phyloP scores from a whole-genome alignment of 2,888 invertebrate species.

The Agrotis segetum region DNA sequence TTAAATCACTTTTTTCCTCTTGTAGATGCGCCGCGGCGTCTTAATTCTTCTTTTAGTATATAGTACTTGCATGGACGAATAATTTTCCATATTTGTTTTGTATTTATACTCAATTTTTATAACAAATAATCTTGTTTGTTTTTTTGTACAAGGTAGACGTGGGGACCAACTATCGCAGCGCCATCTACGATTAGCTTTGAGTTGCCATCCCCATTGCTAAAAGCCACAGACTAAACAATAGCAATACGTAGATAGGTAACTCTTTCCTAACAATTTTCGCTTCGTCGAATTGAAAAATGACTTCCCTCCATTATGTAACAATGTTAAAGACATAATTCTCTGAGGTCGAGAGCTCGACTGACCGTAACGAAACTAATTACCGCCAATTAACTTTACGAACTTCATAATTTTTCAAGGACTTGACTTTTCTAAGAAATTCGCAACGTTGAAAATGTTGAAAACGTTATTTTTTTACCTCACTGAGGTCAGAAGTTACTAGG shows the following conservation, averaged over 20 bases:
- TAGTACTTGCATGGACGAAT: too few species aligned
- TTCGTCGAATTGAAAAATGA: constrained; percentile 2
- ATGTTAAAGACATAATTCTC: constrained; percentile 26
- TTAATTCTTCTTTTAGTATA: too few species aligned
- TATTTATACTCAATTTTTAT: too few species aligned
- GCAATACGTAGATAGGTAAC: background rate
- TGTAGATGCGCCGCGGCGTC: too few species aligned
- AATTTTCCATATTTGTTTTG: too few species aligned
- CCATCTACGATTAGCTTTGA: too few species aligned
- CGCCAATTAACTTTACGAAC: constrained; percentile 40
- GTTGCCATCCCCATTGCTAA: too few species aligned
- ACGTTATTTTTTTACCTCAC: background rate
- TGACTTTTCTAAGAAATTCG: constrained; percentile 22
- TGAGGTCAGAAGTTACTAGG: background rate
- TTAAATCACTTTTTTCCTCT: too few species aligned
- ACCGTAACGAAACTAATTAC: constrained; percentile 43
- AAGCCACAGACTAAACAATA: background rate
- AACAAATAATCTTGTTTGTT: too few species aligned
- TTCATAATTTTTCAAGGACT: constrained; percentile 28
- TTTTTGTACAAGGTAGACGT: too few species aligned
- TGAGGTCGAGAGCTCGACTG: constrained; percentile 20
- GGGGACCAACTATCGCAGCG: too few species aligned
- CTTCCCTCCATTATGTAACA: constrained; percentile 3
- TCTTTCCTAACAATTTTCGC: background rate
- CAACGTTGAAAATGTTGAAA: background rate